phyloP scores from a whole-genome alignment of 1,140 invertebrate genomes.

The Calliopsis andreniformis region DNA sequence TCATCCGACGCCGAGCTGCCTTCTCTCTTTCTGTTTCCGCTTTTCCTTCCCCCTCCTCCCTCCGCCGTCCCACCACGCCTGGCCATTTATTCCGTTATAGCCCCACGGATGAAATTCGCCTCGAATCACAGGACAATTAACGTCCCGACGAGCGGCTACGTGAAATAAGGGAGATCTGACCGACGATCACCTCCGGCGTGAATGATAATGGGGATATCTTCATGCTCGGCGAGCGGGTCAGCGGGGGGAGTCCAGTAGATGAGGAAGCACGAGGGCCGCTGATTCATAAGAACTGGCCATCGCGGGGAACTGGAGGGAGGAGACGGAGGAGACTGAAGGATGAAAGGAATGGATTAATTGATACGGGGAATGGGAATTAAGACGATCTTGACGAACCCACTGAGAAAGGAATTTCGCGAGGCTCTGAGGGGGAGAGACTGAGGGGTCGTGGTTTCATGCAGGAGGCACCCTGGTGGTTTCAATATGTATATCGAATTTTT shows the following conservation, averaged over 20 bases:
- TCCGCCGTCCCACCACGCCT: not conserved
- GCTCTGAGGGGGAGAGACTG: not conserved
- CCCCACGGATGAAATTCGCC: slow-evolving; percentile 24
- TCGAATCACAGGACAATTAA: slow-evolving; percentile 47
- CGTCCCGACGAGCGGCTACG: slow-evolving; percentile 26
- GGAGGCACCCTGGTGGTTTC: no score
- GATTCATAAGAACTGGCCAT: slow-evolving; percentile 12
- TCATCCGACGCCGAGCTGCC: slow-evolving; percentile 69
- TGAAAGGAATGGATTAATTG: slow-evolving; percentile 26
- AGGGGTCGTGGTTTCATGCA: not conserved
- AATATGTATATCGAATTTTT: no score
- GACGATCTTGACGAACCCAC: slow-evolving; percentile 4
- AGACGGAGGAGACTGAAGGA: no score
- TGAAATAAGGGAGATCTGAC: slow-evolving; percentile 23
- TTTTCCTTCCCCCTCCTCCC: not conserved
- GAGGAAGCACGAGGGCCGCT: not conserved
- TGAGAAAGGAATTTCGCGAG: not conserved
- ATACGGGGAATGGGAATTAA: slow-evolving; percentile 37
- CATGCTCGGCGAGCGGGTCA: slow-evolving; percentile 14
- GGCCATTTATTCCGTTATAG: not conserved
- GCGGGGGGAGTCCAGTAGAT: not conserved
- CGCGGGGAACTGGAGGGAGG: no score
- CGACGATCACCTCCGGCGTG: slow-evolving; percentile 20
- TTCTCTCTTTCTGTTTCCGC: slow-evolving; percentile 54
- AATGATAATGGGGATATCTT: slow-evolving; percentile 40